phyloP scores from a whole-genome alignment of 2,797 vertebrate genomes.

The Catharus ustulatus region DNA sequence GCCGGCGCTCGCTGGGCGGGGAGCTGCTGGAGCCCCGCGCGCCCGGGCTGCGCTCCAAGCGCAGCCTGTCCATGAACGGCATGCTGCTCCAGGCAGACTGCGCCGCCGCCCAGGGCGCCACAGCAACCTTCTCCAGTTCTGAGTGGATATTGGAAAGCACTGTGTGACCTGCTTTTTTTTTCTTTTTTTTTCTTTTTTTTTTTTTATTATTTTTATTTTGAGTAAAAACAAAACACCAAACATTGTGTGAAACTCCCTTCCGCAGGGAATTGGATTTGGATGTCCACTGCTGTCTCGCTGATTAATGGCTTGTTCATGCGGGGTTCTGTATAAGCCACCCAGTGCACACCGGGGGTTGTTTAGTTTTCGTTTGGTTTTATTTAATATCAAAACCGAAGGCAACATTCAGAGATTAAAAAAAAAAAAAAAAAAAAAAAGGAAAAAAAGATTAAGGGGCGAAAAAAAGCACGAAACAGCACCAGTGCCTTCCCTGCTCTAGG shows the following conservation, averaged over 20 bases:
- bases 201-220: slow-evolving; percentile 55
- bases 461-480: slow-evolving; percentile 78
- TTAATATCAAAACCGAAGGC: slow-evolving; percentile 46
- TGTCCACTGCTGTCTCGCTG: slow-evolving; percentile 77
- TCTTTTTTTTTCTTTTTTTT: neutral
- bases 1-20: slow-evolving; percentile 88
- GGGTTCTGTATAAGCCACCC: slow-evolving; percentile 62
- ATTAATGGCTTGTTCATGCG: slow-evolving; percentile 72
- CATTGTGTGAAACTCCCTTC: slow-evolving; percentile 71
- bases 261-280: slow-evolving; percentile 74
- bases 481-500: slow-evolving; percentile 86
- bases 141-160: slow-evolving; percentile 95
- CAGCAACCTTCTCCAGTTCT: slow-evolving; percentile 84
- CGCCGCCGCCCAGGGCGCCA: slow-evolving; percentile 77
- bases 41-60: slow-evolving; percentile 81
- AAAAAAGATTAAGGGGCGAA: slow-evolving; percentile 28
- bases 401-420: slow-evolving; percentile 46
- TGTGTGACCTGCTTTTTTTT: slow-evolving; percentile 81
- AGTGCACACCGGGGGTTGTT: slow-evolving; percentile 33
- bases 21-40: slow-evolving; percentile 80
- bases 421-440: neutral
- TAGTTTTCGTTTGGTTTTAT: slow-evolving; percentile 18
- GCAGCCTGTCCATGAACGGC: slow-evolving; percentile 92
- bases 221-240: slow-evolving; percentile 37
- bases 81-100: slow-evolving; percentile 83